Percentiles rank a stretch among this genome's conserved stretches.
phyloP scores from a whole-genome alignment of 2,888 invertebrate species.

The Cerastis rubricosa region DNA sequence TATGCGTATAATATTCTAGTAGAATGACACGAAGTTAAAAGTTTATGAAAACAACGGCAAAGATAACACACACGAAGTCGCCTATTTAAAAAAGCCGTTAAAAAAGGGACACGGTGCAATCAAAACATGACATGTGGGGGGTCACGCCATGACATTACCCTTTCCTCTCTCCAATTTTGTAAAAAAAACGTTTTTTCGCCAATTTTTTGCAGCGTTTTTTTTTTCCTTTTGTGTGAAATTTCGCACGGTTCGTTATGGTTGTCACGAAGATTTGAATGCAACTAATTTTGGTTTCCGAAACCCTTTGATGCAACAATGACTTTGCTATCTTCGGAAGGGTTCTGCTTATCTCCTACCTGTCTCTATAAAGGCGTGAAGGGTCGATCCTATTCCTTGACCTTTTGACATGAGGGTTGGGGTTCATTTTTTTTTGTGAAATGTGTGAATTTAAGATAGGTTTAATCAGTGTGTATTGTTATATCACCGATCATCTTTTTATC shows the following conservation, averaged over 20 bases:
- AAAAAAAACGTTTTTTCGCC: conserved; percentile 72
- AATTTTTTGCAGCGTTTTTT: conserved; percentile 65
- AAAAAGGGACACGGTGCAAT: conserved; percentile 72
- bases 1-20: neutral
- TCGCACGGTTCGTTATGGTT: conserved; percentile 88
- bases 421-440: conserved; percentile 78
- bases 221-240: conserved; percentile 81
- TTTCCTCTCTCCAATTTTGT: conserved; percentile 72
- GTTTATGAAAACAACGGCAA: neutral
- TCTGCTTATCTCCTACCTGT: conserved; percentile 82
- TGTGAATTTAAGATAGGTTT: conserved; percentile 77
- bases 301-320: conserved; percentile 82
- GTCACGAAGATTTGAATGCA: conserved; percentile 86
- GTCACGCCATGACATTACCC: conserved; percentile 79
- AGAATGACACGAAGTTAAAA: neutral
- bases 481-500: conserved; percentile 54
- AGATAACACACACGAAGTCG: neutral
- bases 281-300: conserved; percentile 86
- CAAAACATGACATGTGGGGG: conserved; percentile 77
- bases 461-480: conserved; percentile 80
- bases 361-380: conserved; percentile 80
- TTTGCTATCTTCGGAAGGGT: conserved; percentile 80
- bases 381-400: conserved; percentile 85
- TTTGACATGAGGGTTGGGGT: conserved; percentile 75
- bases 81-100: conserved; percentile 50